Evolutionary conservation across 2,113 vertebrate genomes (phyloP), one percentile per base, ranked within the genome.

Genomic region (Isurus oxyrinchus): DNA sequence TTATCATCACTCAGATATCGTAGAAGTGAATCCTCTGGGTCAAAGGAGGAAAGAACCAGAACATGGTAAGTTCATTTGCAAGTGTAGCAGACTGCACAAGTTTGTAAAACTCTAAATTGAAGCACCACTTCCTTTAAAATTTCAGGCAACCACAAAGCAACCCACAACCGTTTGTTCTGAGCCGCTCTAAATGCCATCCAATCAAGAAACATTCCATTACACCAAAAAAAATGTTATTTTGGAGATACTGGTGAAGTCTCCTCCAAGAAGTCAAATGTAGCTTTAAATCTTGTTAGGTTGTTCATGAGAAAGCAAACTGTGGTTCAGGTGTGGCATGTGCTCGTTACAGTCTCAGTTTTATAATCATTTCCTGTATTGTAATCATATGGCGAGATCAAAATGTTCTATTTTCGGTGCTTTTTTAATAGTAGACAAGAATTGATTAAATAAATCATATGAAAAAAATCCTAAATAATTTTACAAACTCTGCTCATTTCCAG

Each of bases 1-100:
- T 99, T 99, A 97, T 99, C 98, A 2, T 99, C 98, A 69, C 98
- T 99, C 97, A 98, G 98, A 97, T 99, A 98, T 6, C 98, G 98
- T 97, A 99, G 97, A 96, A 98, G 98, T 19, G 98, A 99, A 97
- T 98, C 98, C 97, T 99, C 98, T 96, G 98, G 98, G 97, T 99
- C 98, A 98, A 72, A 95, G 27, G 94, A 95, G 67, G 44, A 72
- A 5, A 95, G 27, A 95, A 72, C 44, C 61, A 95, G 14, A 95
- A 72, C 35, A 49, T 53, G 44, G 44, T 72, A 69, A 95, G 94
- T 95, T 95, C 23, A 72, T 72, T 53, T 72, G 94, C 94, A 76
- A 72, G 14, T 31, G 44, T 27, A 35, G 16, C 67, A 0, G 16
- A 53, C 27, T 6, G 67, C 67, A 55, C 44, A 40, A 63, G 61